Evolutionary conservation across 2,888 invertebrate species (phyloP), one percentile per base, ranked within the genome.

Genomic region (Cryptocheilus praepositus): DNA sequence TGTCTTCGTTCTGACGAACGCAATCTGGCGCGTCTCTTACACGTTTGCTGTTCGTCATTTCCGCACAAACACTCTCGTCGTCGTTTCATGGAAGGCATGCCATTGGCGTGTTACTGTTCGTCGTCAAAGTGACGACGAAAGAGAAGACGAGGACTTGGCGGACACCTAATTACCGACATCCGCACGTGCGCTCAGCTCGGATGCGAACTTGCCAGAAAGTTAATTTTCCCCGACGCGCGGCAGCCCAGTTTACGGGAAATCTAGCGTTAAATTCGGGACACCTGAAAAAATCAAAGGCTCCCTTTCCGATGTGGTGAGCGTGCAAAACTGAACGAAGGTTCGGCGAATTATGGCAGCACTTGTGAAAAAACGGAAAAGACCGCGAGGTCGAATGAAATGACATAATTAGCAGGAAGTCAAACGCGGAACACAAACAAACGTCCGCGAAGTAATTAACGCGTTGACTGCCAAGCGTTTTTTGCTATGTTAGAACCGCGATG

Each of bases 91-190:
- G 51, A 60, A 71, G 66, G 65, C 71, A 64, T 66, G 66, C 67
- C 61, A 66, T 73, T 72, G 64, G 61, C 72, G 61, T 13, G 51
- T 22, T 45, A 53, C 15, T 15, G 19, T 53, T 21, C 58, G 28
- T 28, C 46, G 53, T 25, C 53, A 55, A 51, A 45, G 54, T 53
- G 49, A 22, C 43, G 55, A 64, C 46, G 72, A 67, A 64, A 43
- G 25, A 53, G 25, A n/a, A 22, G 21, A 1, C 19, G 53, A 21
- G 53, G 25, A 21, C 51, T 51, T 51, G 64, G 61, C 73, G 62
- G 46, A 72, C 51, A 73, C 64, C 71, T 73, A 73, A 73, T 73
- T 73, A 66, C 61, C 49, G 25, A 43, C 63, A 64, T 55, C 55
- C 64, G 62, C 72, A 72, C 68, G 68, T 65, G 72, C 68, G 72